These are phyloP conservation scores for Catharus ustulatus DNA, from an alignment of 2,797 vertebrate genomes.

Conservation along the genomic window DNA sequence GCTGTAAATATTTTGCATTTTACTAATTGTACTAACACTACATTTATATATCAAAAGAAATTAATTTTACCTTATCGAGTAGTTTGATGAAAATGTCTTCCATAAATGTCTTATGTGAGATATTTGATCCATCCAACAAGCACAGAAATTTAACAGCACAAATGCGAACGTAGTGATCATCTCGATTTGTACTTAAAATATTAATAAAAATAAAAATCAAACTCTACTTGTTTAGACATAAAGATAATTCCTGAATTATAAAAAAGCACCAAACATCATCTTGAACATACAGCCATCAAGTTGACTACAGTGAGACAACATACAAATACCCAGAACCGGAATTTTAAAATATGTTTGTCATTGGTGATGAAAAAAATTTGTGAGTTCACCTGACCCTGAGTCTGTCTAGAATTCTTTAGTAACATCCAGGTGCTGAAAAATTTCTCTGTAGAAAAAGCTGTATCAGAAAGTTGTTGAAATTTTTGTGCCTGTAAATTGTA, in stretches of 20 bases:
- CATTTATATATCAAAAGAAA: not conserved
- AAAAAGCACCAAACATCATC: not conserved
- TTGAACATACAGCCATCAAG: not conserved
- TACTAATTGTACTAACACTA: not conserved
- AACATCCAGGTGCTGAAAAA: not conserved
- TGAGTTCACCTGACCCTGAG: not conserved
- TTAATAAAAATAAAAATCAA: not conserved
- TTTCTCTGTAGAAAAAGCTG: not conserved
- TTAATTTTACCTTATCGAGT: constrained; percentile 84
- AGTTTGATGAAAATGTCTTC: constrained; percentile 84
- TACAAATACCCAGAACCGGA: not conserved
- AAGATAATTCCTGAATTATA: not conserved
- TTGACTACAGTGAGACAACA: not conserved
- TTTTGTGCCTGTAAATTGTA: not conserved
- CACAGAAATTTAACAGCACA: constrained; percentile 88
- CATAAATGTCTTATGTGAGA: constrained; percentile 80
- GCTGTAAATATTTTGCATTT: not conserved
- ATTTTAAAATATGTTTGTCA: not conserved
- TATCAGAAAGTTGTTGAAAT: not conserved
- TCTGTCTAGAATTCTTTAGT: not conserved
- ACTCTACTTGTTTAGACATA: not conserved
- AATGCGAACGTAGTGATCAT: constrained; percentile 89
- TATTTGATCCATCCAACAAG: constrained; percentile 80
- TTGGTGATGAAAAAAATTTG: not conserved
- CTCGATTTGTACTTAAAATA: constrained; percentile 83